Evolutionary conservation across 2,113 vertebrate genomes (phyloP), one percentile per base, ranked within the genome.

Genomic region (Sakesphorus luctuosus): DNA sequence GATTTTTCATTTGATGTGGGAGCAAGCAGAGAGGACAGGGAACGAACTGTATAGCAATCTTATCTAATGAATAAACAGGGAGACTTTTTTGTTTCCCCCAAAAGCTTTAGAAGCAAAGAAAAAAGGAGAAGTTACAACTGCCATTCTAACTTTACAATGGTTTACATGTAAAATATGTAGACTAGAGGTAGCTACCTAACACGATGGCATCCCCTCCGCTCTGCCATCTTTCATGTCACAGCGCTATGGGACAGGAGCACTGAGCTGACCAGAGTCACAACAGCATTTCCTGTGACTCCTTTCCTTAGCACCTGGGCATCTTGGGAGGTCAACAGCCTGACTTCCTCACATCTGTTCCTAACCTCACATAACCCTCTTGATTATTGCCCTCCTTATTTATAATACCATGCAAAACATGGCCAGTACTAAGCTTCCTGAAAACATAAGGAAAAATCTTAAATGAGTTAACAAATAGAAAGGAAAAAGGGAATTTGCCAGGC

Each of bases 201-300:
- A 31, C 1, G 13, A 38, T 29, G 65, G 11, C 12, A 72, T 16
- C 23, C 12, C 8, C 2, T 33, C 10, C 23, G 12, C 26, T 63
- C 53, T 33, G 19, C 33, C 35, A 56, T 10, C 11, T 62, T 62
- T 49, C 66, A 71, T 1, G 5, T 0, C 55, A n/a, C 35, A 72
- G 28, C 0, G 0, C 47, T 49, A 40, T 1, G 0, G 21, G 59
- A 53, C 29, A 71, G 33, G 11, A 90, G 13, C 28, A 9, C 33
- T 31, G 24, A 68, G 21, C 25, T 76, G 46, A 62, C 6, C 40
- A 76, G 13, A 58, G 31, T 28, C 40, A 77, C 0, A 0, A 40
- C 0, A 0, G 33, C 0, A 0, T 17, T 40, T 69, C 50, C 50
- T 79, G 6, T 9, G 14, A 83, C 7, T 40, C 7, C 36, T 26